Base-by-base conservation (phyloP, 2,113 vertebrate species). In the Podocnemis expansa region DNA sequence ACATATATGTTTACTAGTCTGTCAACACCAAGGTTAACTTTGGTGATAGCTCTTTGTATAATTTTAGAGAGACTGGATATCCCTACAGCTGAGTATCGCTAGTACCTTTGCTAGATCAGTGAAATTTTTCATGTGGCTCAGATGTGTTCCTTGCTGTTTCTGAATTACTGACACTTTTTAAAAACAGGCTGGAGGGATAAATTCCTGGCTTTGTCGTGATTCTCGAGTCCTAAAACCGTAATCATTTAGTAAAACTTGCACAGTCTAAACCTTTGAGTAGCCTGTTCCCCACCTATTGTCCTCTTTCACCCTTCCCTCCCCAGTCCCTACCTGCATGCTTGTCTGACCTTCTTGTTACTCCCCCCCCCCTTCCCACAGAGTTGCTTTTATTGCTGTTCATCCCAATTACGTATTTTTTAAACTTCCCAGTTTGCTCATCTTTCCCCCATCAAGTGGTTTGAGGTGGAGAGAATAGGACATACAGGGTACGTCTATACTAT, bases 91-190 rank as follows among this genome's bases (percentile, higher is more conserved):
- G 51, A 89, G 52, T 5, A 8, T 63, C 41, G 52, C 24, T 55
- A 31, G 54, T 79, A 92, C 76, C 78, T 91, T 88, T 88, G 78
- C 7, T 1, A 3, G 31, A 21, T 54, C 82, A 63, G 31, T 91
- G 90, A 78, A 85, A 49, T 60, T 47, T 92, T 16, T 49, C n/a
- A 41, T 89, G 82, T 58, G 80, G 94, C 82, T 73, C 82, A 86
- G 80, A 87, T 93, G 52, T 34, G 82, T 94, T 86, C 94, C 84
- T 89, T 96, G 88, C 86, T 91, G 86, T 78, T n/a, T 78, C 89
- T 63, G 67, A 24, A 73, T 4, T 34, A 54, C 84, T 87, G 91
- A 92, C 47, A 6, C 21, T 27, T 2, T 94, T 92, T 92, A 67
- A n/a, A 63, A 67, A 34, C 17, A n/a, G 31, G 7, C 34, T 19